Base-by-base conservation (phyloP, 2,888 invertebrate genomes). In the Rhingia campestris region DNA sequence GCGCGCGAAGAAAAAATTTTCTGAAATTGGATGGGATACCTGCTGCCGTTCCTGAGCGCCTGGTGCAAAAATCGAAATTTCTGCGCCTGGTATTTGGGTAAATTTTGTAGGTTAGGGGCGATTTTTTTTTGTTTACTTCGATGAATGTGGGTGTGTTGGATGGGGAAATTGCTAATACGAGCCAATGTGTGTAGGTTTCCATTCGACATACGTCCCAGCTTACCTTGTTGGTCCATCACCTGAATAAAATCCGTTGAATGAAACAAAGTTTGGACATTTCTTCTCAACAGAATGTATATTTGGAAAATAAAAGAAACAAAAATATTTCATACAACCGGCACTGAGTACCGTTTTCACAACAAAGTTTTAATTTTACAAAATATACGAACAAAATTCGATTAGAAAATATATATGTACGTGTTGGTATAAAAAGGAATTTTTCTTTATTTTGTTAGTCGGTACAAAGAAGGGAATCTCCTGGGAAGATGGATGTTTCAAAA, bases 281-380 rank as follows among this genome's bases (percentile, higher is more conserved):
- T 70, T 67, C 41, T 77, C 73, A 82, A 77, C 73, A 77, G 74
- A 73, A 64, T 73, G 49, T 73, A 67, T 82, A 63, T 73, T 82
- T 69, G 47, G 45, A 72, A 69, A 64, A 22, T 33, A 59, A 59
- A 77, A 64, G 7, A 41, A 56, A 56, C 49, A 75, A 66, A 67
- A 75, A 69, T 74, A 33, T 72, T 76, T 66, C 76, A 73, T 69
- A 77, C 58, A 69, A 47, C 39, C 41, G 58, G 67, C 39, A 77
- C 67, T 43, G 2, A 0, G 51, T 45, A 56, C 73, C 73, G 59
- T 51, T 39, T 45, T 82, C 73, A 73, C 82, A 69, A 77, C 73
- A 73, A 73, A 75, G 12, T 49, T 43, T 56, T 80, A n/a, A 32
- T 37, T 43, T 67, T 12, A 39, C 61, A 53, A 75, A 4, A 59